Evolutionary conservation across 2,888 invertebrate genomes (phyloP).

Genomic region (Acrobeloides nanus): DNA sequence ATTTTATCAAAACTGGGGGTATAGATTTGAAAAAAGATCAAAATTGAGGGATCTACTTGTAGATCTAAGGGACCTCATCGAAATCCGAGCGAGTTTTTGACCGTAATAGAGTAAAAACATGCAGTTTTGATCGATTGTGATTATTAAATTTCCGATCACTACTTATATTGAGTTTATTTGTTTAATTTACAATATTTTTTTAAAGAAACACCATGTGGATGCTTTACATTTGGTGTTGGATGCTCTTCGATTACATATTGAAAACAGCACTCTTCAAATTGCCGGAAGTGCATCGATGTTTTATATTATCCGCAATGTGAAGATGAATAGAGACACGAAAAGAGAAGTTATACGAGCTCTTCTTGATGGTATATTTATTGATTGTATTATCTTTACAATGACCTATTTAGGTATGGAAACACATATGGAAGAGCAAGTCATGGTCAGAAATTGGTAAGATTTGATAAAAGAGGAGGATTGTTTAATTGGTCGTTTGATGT

Average conservation of each 20-base stretch:
- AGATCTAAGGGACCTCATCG: too few relatives aligned
- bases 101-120: too few relatives aligned
- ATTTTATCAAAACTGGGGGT: too few relatives aligned
- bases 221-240: conserved; percentile 66
- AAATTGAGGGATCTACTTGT: too few relatives aligned
- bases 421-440: conserved; percentile 56
- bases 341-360: conserved; percentile 41
- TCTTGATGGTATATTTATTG: conserved; percentile 28
- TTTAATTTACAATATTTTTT: too few relatives aligned
- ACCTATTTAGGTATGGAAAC: conserved; percentile 39
- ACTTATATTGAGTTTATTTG: too few relatives aligned
- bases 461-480: too few relatives aligned
- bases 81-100: too few relatives aligned
- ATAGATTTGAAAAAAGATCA: too few relatives aligned
- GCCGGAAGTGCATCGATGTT: conserved; percentile 78
- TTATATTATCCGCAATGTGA: conserved; percentile 64
- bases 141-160: too few relatives aligned
- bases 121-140: background rate
- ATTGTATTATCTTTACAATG: background rate
- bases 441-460: conserved; percentile 96
- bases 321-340: conserved; percentile 47
- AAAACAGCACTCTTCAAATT: conserved; percentile 83
- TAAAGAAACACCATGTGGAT: conserved; percentile 34
- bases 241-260: conserved; percentile 79
- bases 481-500: too few relatives aligned